Evolutionary conservation across 92 coral and sea anemone genomes (phyloP), one percentile per base, ranked within the genome.

Genomic region (Ricordea florida): DNA sequence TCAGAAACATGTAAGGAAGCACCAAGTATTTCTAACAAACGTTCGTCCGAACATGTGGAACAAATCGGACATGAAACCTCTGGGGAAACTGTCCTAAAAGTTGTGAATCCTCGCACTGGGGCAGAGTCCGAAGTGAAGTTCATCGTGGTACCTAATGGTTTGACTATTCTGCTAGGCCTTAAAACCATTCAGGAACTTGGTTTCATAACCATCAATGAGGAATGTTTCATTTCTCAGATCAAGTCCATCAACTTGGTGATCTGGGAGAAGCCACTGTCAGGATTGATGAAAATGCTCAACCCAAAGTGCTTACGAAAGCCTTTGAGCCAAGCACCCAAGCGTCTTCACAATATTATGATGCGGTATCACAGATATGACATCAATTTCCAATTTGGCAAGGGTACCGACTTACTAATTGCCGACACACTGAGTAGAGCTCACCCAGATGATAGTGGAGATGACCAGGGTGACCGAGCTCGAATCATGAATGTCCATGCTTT

Each of bases 371-470:
- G 72, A 24, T 79, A 85, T 25, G 83, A 85, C 44, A 57, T 74
- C 46, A 64, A 86, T 14, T 63, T 85, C 40, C 23, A 41, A 4
- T 85, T 51, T 49, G 37, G 57, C 33, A 58, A 66, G 72, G 82
- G 82, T 5, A 64, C 31, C 29, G 37, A 65, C 31, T 37, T 87
- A 15, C 37, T 34, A 34, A 22, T 72, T 26, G 86, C 86, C 4
- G 89, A 82, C 79, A 88, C 89, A 9, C 52, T 80, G 7, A 76
- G 88, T 53, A 69, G 93, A 87, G 85, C 82, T 30, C 76, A 74
- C 22, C 72, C 71, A 23, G 68, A 69, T 70, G 35, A 36, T 26
- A 25, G 15, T n/a, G 66, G 73, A 38, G 63, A 62, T 47, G 42
- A 63, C 62, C n/a, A n/a, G n/a, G n/a, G n/a, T n/a, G n/a, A n/a